Conservation (phyloP, 2,888 invertebrate genomes). For the Mesorhabditis spiculigera region DNA sequence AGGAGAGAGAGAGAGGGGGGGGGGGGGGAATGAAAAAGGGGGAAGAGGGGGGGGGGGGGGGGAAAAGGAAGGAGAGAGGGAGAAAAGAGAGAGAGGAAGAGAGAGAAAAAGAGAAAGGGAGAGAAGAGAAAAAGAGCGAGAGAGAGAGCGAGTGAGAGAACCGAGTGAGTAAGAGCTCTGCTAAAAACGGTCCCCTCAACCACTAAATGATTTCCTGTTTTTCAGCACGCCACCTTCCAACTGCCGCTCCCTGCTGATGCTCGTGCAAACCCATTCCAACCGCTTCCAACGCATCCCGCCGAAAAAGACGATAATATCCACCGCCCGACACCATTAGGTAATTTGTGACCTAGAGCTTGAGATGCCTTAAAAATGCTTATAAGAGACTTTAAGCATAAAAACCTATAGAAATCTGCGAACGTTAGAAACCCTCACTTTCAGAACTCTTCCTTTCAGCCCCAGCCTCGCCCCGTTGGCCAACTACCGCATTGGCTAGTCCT, state of each 20-base stretch:
- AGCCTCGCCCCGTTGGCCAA: background rate
- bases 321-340: background rate
- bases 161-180: too few species aligned
- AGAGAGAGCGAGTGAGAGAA: too few species aligned
- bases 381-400: background rate
- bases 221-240: slow-evolving; percentile 3
- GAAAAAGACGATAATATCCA: background rate
- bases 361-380: background rate
- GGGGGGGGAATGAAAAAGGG: too few species aligned
- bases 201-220: too few species aligned
- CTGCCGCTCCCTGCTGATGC: background rate
- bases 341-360: background rate
- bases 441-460: background rate
- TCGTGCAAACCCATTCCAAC: background rate
- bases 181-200: too few species aligned
- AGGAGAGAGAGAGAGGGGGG: too few species aligned
- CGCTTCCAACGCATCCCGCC: background rate
- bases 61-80: too few species aligned
- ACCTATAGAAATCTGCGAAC: too few species aligned
- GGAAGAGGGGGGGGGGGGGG: too few species aligned
- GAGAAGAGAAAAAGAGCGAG: too few species aligned
- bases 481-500: background rate
- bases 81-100: too few species aligned
- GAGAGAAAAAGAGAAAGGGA: too few species aligned
- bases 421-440: background rate